phyloP scores from a whole-genome alignment of 2,797 vertebrate genomes.

The Semaprochilodus insignis region DNA sequence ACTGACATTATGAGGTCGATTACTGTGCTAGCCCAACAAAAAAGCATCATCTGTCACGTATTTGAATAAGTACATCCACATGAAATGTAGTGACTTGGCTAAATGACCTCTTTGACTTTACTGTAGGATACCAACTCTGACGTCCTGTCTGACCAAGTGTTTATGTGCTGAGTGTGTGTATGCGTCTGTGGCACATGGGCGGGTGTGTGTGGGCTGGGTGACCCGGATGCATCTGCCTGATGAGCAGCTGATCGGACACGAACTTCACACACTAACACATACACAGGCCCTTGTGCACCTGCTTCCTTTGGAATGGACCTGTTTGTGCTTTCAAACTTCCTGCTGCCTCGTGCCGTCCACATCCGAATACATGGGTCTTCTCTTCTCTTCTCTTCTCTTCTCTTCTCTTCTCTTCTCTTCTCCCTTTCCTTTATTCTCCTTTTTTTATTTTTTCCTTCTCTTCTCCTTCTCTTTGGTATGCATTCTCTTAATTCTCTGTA shows the following conservation, averaged over 20 bases:
- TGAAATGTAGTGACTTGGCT: not conserved
- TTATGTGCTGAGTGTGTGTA: constrained; percentile 35
- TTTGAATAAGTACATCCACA: not conserved
- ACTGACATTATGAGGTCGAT: no score
- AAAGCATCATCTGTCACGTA: not conserved
- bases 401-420: constrained; percentile 1
- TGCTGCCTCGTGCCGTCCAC: constrained; percentile 65
- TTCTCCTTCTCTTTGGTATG: not conserved
- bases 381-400: not conserved
- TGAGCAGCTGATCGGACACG: constrained; percentile 57
- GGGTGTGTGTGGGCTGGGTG: constrained; percentile 42
- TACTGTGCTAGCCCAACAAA: not conserved
- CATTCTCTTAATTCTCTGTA: not conserved
- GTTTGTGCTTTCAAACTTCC: constrained; percentile 72
- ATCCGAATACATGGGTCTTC: constrained; percentile 5
- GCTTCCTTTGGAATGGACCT: constrained; percentile 71
- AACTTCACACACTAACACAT: constrained; percentile 42
- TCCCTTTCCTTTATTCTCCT: no score
- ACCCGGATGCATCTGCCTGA: constrained; percentile 67
- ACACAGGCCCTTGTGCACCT: constrained; percentile 57
- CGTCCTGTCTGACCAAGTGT: not conserved
- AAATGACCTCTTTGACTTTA: not conserved
- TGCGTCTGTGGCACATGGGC: constrained; percentile 21
- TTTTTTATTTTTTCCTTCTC: not conserved
- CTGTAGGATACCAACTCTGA: not conserved